Evolutionary conservation across 2,797 vertebrate genomes (phyloP).

Genomic region (Glossophaga mutica): DNA sequence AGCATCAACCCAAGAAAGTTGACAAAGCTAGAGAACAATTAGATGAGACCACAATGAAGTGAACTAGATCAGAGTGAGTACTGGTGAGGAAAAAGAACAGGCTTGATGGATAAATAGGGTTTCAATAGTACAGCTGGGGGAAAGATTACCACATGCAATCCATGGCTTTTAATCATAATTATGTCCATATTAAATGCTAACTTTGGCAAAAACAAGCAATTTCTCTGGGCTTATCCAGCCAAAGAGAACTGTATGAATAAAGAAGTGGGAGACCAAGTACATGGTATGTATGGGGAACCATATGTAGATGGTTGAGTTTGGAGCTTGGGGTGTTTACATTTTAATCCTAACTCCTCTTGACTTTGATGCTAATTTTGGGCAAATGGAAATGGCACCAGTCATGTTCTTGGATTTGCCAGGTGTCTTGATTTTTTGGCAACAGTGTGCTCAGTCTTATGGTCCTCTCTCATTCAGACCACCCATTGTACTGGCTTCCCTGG

Average conservation of each 20-base stretch:
- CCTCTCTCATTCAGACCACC: neutral
- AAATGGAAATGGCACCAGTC: neutral
- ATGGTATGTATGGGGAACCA: neutral
- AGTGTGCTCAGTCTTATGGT: neutral
- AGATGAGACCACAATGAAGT: neutral
- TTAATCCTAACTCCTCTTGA: constrained; percentile 31
- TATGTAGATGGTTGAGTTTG: neutral
- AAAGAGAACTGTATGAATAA: constrained; percentile 36
- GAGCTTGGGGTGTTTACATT: constrained; percentile 12
- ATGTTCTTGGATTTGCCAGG: neutral
- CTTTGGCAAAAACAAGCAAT: constrained; percentile 51
- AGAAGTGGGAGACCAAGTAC: constrained; percentile 30
- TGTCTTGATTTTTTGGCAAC: neutral
- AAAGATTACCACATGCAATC: neutral
- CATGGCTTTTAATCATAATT: constrained; percentile 3
- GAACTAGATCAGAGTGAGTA: neutral
- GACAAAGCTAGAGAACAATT: neutral
- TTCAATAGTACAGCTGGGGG: neutral
- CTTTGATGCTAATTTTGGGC: constrained; percentile 13
- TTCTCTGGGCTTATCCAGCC: constrained; percentile 22
- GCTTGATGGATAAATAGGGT: neutral
- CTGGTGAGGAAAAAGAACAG: neutral
- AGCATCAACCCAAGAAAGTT: neutral
- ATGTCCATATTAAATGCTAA: constrained; percentile 53
- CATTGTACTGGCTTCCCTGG: neutral